These are phyloP conservation scores for Lasioglossum figueresi DNA, from an alignment of 2,888 invertebrate genomes.

Conservation along the genomic window DNA sequence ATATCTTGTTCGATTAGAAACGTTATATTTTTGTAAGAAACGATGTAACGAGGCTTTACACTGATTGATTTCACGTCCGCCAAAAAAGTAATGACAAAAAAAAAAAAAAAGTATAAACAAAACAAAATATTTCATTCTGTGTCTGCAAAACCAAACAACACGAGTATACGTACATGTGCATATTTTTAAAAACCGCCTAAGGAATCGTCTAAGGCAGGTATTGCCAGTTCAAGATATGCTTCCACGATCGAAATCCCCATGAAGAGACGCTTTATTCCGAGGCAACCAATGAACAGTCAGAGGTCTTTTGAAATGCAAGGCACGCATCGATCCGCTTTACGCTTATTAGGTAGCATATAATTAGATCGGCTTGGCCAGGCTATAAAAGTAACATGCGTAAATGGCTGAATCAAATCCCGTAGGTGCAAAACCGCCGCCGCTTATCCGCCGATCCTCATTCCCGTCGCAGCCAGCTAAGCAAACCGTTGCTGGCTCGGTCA, in stretches of 20 bases:
- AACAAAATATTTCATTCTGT: slow-evolving; percentile 37
- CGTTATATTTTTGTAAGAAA: slow-evolving; percentile 35
- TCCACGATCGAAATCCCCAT: slow-evolving; percentile 73
- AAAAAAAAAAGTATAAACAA: neutral
- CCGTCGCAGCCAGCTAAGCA: slow-evolving; percentile 72
- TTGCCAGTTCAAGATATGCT: slow-evolving; percentile 71
- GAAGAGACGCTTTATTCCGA: slow-evolving; percentile 66
- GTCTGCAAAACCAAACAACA: slow-evolving; percentile 29
- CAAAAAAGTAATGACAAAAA: slow-evolving; percentile 10
- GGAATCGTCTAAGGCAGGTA: slow-evolving; percentile 75
- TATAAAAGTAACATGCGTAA: slow-evolving; percentile 20
- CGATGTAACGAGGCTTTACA: slow-evolving; percentile 49
- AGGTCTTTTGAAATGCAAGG: slow-evolving; percentile 77
- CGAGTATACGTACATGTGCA: slow-evolving; percentile 57
- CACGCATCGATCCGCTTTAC: slow-evolving; percentile 72
- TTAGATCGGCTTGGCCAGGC: slow-evolving; percentile 27
- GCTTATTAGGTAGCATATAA: slow-evolving; percentile 74
- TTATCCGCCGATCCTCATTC: slow-evolving; percentile 78
- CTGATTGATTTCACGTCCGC: slow-evolving; percentile 54
- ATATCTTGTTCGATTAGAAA: slow-evolving; percentile 12
- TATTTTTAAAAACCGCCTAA: slow-evolving; percentile 74
- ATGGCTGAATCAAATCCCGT: slow-evolving; percentile 52
- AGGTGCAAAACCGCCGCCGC: slow-evolving; percentile 76
- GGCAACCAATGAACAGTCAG: slow-evolving; percentile 74
- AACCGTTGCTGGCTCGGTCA: slow-evolving; percentile 51